Base-by-base conservation (phyloP, 2,888 invertebrate genomes). In the Coleophora flavipennella region DNA sequence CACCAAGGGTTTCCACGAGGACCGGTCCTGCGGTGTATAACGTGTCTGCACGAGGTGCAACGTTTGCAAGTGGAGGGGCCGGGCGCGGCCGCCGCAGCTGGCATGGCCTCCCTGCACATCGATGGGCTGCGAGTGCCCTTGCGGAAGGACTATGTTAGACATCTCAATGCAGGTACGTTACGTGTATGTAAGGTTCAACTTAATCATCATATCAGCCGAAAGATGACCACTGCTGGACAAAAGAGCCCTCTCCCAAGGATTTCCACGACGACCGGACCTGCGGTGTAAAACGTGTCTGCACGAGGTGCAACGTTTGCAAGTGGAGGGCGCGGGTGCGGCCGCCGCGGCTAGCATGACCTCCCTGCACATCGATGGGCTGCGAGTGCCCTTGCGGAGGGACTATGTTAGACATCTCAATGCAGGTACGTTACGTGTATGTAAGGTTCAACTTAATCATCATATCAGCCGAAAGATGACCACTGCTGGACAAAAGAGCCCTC, bases 41-140 rank as follows among this genome's bases (percentile, higher is more conserved):
- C 95, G 0, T 92, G 93, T 41, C 69, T 95, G 44, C 91, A 94
- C 62, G 97, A 97, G 80, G 88, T 95, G 35, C 95, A 96, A 64
- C 87, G 96, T 11, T 76, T 97, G 45, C 92, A 94, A 59, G 91
- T 94, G 25, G 94, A 95, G 67, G 91, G 91, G 45, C 76, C 93
- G 1, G 88, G 91, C 29, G 89, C 91, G 1, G 87, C 72, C 13
- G 81, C 74, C 31, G 58, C 76, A 2, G 71, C 80, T 26, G 86
- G 85, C 38, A 71, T 79, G 55, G 92, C 92, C 36, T 77, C 89
- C 28, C 79, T 98, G 26, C 92, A 91, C n/a, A 89, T 98, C 40
- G 88, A 89, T 50, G 89, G 92, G 36, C 90, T 98, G 34, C 87
- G 90, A 4, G 84, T 97, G 49, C 96, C 96, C 0, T 78, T 98